phyloP scores from a whole-genome alignment of 1,140 invertebrate species.

The Sycobia sp. region DNA sequence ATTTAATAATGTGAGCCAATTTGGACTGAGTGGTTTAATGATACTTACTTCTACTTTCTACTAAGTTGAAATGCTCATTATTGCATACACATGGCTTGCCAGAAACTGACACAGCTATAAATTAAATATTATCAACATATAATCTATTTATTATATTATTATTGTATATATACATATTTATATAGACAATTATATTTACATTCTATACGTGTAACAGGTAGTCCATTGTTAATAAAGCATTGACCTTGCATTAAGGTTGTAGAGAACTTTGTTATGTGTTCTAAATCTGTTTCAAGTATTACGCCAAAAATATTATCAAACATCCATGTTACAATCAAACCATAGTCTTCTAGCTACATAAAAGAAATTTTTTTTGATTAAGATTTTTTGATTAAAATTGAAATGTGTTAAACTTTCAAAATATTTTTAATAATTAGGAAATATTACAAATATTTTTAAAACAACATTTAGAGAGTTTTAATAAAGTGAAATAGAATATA shows the following conservation, averaged over 20 bases:
- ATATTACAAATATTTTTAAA: slow-evolving; percentile 3
- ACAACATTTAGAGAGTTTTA: background rate
- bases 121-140: slow-evolving; percentile 33
- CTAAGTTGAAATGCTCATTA: slow-evolving; percentile 42
- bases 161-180: no score
- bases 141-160: background rate
- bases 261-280: slow-evolving; percentile 67
- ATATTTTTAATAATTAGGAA: no score
- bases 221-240: slow-evolving; percentile 68
- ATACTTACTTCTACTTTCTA: slow-evolving; percentile 49
- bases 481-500: background rate
- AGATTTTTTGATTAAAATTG: no score
- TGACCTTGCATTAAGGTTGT: slow-evolving; percentile 64
- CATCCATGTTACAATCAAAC: slow-evolving; percentile 69
- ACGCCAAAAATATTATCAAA: slow-evolving; percentile 66
- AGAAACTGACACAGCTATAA: slow-evolving; percentile 63
- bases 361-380: no score
- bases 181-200: slow-evolving; percentile 60
- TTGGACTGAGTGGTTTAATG: slow-evolving; percentile 14
- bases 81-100: slow-evolving; percentile 61
- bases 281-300: slow-evolving; percentile 69
- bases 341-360: slow-evolving; percentile 70
- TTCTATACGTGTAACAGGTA: slow-evolving; percentile 68
- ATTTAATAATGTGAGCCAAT: no score
- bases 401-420: no score